Evolutionary conservation across 2,113 vertebrate genomes (phyloP).

Genomic region (Microtus montanus): DNA sequence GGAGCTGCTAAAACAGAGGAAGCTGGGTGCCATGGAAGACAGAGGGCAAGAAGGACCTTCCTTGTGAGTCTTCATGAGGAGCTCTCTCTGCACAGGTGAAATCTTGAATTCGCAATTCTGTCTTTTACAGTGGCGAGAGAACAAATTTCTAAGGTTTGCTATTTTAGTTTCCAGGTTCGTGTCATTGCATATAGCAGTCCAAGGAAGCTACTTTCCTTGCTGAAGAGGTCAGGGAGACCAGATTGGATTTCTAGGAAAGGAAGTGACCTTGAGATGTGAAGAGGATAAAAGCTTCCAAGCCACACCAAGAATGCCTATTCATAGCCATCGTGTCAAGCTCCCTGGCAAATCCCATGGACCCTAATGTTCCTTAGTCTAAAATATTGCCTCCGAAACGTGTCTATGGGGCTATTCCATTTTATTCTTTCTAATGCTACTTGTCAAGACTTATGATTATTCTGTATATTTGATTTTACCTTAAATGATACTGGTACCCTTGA

Average conservation of each 20-base stretch:
- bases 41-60: no score
- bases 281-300: accelerated
- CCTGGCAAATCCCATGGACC: not conserved
- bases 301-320: accelerated
- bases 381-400: not conserved
- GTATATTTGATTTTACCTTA: not conserved
- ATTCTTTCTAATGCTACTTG: not conserved
- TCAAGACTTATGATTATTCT: not conserved
- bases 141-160: not conserved
- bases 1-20: no score
- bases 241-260: not conserved
- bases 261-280: not conserved
- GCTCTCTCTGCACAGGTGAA: accelerated
- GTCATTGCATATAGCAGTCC: not conserved
- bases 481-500: not conserved
- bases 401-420: not conserved
- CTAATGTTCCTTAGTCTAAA: not conserved
- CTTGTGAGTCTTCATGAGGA: not conserved
- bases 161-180: not conserved
- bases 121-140: not conserved
- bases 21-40: not conserved
- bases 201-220: not conserved
- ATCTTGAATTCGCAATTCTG: not conserved
- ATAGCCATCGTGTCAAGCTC: no score
- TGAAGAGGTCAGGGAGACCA: not conserved